Conservation (phyloP, 1,140 invertebrate genomes). For the Drosophila equinoxialis region DNA sequence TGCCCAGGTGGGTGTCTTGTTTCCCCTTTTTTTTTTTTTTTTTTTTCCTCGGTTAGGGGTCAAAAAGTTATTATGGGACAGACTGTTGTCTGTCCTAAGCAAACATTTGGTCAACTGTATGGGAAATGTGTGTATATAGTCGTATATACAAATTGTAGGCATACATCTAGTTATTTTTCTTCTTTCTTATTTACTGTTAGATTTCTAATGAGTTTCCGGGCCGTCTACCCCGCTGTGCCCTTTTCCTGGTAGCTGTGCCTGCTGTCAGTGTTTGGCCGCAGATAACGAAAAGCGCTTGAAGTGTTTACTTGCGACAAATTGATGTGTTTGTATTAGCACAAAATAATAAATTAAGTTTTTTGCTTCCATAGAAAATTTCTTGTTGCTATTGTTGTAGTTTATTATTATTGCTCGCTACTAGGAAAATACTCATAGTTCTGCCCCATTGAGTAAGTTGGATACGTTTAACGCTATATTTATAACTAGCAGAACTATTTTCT, state of each 20-base stretch:
- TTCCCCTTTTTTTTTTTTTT: constrained; percentile 19
- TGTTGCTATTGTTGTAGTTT: constrained; percentile 25
- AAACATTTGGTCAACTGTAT: constrained; percentile 68
- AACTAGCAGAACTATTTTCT: too few relatives aligned
- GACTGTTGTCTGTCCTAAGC: constrained; percentile 48
- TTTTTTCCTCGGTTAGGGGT: constrained; percentile 19
- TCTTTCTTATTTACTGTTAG: constrained; percentile 77
- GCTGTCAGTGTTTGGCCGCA: constrained; percentile 66
- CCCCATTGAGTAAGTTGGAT: constrained; percentile 17
- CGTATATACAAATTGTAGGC: constrained; percentile 20
- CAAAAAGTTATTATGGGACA: constrained; percentile 50
- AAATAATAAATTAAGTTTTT: constrained; percentile 78
- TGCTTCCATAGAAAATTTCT: not conserved
- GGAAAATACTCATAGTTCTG: not conserved
- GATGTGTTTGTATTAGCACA: constrained; percentile 74
- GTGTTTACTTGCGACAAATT: constrained; percentile 80
- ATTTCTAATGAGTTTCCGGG: constrained; percentile 71
- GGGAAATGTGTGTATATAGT: constrained; percentile 41
- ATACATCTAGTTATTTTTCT: constrained; percentile 48
- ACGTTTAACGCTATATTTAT: constrained; percentile 8
- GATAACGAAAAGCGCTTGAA: constrained; percentile 77
- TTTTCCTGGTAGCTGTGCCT: not conserved
- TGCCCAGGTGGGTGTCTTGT: constrained; percentile 10
- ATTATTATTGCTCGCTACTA: not conserved
- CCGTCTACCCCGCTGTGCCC: not conserved